Percentiles rank a stretch among this genome's conserved stretches.
phyloP scores from a whole-genome alignment of 2,888 invertebrate genomes.

The Idaea straminata region DNA sequence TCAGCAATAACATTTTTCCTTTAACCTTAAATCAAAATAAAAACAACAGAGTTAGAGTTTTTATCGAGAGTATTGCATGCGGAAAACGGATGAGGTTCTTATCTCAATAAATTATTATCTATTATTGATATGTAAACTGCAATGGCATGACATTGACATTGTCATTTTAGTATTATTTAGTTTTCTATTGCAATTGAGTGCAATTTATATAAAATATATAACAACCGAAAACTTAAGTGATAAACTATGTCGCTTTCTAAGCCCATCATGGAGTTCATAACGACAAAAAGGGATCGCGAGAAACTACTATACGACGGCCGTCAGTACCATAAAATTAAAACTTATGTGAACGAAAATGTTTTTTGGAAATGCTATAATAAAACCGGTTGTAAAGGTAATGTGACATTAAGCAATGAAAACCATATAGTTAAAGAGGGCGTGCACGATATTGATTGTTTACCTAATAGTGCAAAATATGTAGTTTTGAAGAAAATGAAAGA shows the following conservation, averaged over 20 bases:
- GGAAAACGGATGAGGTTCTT: constrained; percentile 15
- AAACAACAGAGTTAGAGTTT: constrained; percentile 11
- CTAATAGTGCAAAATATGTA: too few relatives aligned
- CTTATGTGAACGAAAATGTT: constrained; percentile 12
- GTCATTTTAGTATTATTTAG: constrained; percentile 11
- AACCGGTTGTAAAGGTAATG: constrained; percentile 14
- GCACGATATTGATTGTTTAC: constrained; percentile 9
- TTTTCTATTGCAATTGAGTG: constrained; percentile 12
- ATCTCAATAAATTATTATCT: constrained; percentile 16
- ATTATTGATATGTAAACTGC: constrained; percentile 13
- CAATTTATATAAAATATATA: constrained; percentile 1
- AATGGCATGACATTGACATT: constrained; percentile 15
- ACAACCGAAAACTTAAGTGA: constrained; percentile 1
- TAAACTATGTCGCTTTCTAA: constrained; percentile 4
- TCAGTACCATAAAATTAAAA: background rate
- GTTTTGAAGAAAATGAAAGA: too few relatives aligned
- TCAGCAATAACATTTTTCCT: too few relatives aligned
- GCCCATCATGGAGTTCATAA: constrained; percentile 5
- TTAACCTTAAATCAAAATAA: background rate
- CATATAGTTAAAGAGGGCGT: constrained; percentile 11
- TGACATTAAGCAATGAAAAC: constrained; percentile 17
- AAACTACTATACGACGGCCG: background rate
- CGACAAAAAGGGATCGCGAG: background rate
- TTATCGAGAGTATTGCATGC: constrained; percentile 15
- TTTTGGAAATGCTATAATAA: constrained; percentile 17